Evolutionary conservation across 1,140 invertebrate genomes (phyloP).

Genomic region (Philopotamus ludificatus): DNA sequence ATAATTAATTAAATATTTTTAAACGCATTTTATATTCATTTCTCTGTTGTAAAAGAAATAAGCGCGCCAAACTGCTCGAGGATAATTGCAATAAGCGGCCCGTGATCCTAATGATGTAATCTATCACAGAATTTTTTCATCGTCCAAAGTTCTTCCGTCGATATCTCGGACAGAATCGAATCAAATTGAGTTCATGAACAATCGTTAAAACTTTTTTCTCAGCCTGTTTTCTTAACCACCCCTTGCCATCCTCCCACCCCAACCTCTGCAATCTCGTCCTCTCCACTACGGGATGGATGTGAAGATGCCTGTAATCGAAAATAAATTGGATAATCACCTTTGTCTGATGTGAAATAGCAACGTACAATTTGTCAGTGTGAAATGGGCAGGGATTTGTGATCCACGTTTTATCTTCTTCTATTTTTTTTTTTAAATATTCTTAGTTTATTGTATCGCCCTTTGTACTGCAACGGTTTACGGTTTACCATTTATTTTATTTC

Average conservation of each 20-base stretch:
- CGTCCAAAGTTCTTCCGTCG: constrained; percentile 19
- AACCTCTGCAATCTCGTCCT: background rate
- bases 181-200: constrained; percentile 31
- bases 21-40: too few relatives aligned
- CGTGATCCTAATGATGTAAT: constrained; percentile 25
- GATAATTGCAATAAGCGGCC: background rate
- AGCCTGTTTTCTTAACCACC: constrained; percentile 27
- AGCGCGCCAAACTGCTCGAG: too few relatives aligned
- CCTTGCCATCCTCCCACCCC: constrained; percentile 9
- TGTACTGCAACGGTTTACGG: too few relatives aligned
- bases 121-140: constrained; percentile 28
- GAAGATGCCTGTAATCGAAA: constrained; percentile 36
- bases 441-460: too few relatives aligned
- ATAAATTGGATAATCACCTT: constrained; percentile 43
- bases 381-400: constrained; percentile 2
- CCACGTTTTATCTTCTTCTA: too few relatives aligned
- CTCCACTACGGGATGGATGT: constrained; percentile 1
- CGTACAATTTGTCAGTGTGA: background rate
- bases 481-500: background rate
- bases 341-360: constrained; percentile 37
- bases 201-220: constrained; percentile 38
- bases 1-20: too few relatives aligned
- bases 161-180: constrained; percentile 30
- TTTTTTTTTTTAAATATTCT: too few relatives aligned
- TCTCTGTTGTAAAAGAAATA: too few relatives aligned